Base-by-base conservation (phyloP, 1,140 invertebrate species). In the Drosophila elegans region DNA sequence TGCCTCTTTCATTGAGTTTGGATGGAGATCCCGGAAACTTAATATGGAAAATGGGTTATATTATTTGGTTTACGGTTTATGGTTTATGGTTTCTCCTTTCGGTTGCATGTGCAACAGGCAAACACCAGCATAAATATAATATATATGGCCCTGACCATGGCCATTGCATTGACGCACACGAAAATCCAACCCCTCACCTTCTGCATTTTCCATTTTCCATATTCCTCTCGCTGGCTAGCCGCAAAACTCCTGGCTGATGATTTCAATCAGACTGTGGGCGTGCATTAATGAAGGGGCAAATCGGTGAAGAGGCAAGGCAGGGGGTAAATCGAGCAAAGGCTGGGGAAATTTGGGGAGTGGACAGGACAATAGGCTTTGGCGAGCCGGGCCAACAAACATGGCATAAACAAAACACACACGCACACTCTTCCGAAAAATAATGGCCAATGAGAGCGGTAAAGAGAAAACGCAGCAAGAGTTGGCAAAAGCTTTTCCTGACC, bases 51-150 rank as follows among this genome's bases (percentile, higher is more conserved):
- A 39, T 46, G 29, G 12, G 45, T 51, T 44, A 13, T 29, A 68
- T 46, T 75, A 74, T 45, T 54, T 53, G 61, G 34, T 49, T 52
- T 55, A 21, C 1, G 36, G 44, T 38, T 74, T 54, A 25, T 64
- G 54, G 48, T 36, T 21, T 36, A 12, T 46, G 29, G 29, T 32
- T 7, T 32, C 6, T 32, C 5, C 7, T 38, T 32, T 41, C 36
- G 63, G 41, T 32, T 46, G 72, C 59, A 81, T 86, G 68, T 89
- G 83, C 83, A 88, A 88, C 83, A 88, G 84, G 84, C 84, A 88
- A 77, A 77, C 44, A 49, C n/a, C 9, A 59, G 51, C 73, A 42
- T 13, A 52, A 34, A 46, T 64, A 21, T 1, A 21, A 21, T 21
- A 21, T 21, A 52, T 41, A 48, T 59, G 62, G 55, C 73, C 73